These are phyloP conservation scores for Channa maculata DNA, from an alignment of 2,113 vertebrate species.

Conservation along the genomic window DNA sequence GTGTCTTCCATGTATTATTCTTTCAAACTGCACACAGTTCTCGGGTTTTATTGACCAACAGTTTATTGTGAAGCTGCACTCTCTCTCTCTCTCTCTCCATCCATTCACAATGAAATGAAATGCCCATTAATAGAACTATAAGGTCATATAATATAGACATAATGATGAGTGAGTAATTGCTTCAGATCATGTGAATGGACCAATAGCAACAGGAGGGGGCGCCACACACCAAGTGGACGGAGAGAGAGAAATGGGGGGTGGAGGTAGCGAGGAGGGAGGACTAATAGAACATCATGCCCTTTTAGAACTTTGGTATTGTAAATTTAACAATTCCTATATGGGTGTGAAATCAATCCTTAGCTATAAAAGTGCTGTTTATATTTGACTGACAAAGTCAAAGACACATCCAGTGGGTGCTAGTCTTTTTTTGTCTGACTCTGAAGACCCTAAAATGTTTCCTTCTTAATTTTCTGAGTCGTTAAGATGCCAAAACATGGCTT, in stretches of 20 bases:
- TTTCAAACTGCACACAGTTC: neutral
- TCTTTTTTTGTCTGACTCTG: too few relatives aligned
- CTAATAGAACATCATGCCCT: neutral
- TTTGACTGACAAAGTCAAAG: too few relatives aligned
- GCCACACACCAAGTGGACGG: conserved; percentile 54
- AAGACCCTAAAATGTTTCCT: too few relatives aligned
- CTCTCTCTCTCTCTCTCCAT: neutral
- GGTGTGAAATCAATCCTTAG: too few relatives aligned
- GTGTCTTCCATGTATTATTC: neutral
- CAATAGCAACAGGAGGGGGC: conserved; percentile 58
- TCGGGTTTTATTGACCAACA: neutral
- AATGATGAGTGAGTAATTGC: neutral
- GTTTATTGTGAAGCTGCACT: neutral
- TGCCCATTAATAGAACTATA: too few relatives aligned
- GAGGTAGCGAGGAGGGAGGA: neutral
- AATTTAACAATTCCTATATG: neutral
- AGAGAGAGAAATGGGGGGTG: neutral
- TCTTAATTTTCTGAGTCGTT: neutral
- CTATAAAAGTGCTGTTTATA: too few relatives aligned
- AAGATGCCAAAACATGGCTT: too few relatives aligned
- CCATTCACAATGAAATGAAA: too few relatives aligned
- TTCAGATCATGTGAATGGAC: neutral
- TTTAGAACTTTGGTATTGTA: neutral
- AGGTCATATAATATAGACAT: too few relatives aligned
- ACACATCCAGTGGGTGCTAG: too few relatives aligned